Base-by-base conservation (phyloP, 1,140 invertebrate genomes). In the Forficula auricularia region DNA sequence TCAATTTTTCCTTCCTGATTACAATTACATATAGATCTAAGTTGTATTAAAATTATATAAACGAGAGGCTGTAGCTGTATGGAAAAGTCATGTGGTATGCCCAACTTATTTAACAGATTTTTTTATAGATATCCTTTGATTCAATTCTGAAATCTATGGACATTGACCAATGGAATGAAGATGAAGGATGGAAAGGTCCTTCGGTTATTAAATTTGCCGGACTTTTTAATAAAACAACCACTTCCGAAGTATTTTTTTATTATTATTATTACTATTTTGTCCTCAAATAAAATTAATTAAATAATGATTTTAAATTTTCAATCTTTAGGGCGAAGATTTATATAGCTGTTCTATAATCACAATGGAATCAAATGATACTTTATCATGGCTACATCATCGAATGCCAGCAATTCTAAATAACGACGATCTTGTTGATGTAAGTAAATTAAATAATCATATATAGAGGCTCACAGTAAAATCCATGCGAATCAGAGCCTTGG, bases 291-390 rank as follows among this genome's bases (percentile, higher is more conserved):
- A 38, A 16, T 20, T n/a, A 18, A 33, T 19, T 9, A 30, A 14
- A 33, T 38, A 34, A n/a, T 8, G n/a, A 18, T 40, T 35, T 32
- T 19, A 10, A 14, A 14, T n/a, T 33, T 13, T 42, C 18, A 43
- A 48, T 48, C 51, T 57, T 14, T 44, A 66, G 55, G 70, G 66
- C 15, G 65, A 71, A 32, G 61, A 66, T 18, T 65, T 82, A 34
- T 81, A 79, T 50, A 79, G 77, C 48, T 87, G 82, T 57, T 71
- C 77, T 30, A 61, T 88, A 4, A 75, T 87, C 31, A 89, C 84
- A 20, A 79, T 76, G 62, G 75, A 78, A 37, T 73, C 82, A 2
- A 78, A 78, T 43, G 54, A 68, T 16, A 68, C 73, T 10, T 58
- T 86, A 36, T 67, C 68, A 20, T 79, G 73, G 72, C 60, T 86